phyloP scores from a whole-genome alignment of 1,140 invertebrate species.

The Saccostrea echinata region DNA sequence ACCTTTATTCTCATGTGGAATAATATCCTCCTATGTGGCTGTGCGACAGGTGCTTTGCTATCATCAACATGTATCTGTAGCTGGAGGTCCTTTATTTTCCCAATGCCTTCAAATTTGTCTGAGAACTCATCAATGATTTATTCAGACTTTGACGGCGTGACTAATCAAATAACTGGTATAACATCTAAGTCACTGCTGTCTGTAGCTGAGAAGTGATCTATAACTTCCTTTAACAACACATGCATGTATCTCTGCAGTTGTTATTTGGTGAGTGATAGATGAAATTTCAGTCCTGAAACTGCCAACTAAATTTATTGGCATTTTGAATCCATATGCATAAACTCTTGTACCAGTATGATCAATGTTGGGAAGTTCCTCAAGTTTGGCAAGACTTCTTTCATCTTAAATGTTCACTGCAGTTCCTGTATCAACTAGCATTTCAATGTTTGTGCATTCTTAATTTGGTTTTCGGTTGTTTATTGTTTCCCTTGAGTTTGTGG shows the following conservation, averaged over 20 bases:
- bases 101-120: conserved; percentile 57
- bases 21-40: conserved; percentile 48
- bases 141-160: background rate
- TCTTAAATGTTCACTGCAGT: conserved; percentile 40
- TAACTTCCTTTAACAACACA: conserved; percentile 29
- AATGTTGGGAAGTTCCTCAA: conserved; percentile 3
- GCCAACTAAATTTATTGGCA: no score
- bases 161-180: background rate
- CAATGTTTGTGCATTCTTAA: background rate
- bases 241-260: conserved; percentile 2
- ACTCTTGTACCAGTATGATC: no score
- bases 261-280: no score
- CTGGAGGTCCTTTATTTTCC: conserved; percentile 57
- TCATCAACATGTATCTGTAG: conserved; percentile 61
- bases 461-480: conserved; percentile 30
- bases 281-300: no score
- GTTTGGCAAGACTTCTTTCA: background rate
- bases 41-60: conserved; percentile 40
- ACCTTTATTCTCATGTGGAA: conserved; percentile 54
- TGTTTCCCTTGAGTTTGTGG: background rate
- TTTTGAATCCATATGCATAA: no score
- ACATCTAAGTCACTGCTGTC: conserved; percentile 40
- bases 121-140: conserved; percentile 25
- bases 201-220: conserved; percentile 43
- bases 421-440: no score